Conservation (phyloP, 1,140 invertebrate species). For the Lamellibrachia luymesi region DNA sequence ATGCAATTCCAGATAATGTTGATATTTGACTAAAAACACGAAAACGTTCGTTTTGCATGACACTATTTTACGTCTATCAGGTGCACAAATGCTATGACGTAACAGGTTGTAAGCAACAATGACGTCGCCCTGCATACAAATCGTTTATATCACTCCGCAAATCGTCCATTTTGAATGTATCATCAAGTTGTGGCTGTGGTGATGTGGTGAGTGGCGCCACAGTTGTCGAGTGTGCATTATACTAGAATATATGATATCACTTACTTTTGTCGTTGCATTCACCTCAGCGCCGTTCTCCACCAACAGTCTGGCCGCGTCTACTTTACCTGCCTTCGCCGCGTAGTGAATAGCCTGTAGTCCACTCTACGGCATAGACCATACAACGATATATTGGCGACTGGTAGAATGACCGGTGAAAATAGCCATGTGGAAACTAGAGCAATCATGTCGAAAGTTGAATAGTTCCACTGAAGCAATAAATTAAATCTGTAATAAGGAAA, state of each 20-base stretch:
- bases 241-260: neutral
- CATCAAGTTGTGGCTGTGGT: neutral
- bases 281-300: slow-evolving; percentile 21
- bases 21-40: too few species aligned
- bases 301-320: slow-evolving; percentile 20
- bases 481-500: neutral
- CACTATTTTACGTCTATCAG: too few species aligned
- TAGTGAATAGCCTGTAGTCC: slow-evolving; percentile 24
- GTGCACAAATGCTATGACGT: too few species aligned
- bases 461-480: neutral
- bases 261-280: slow-evolving; percentile 20
- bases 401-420: neutral
- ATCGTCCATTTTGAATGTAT: too few species aligned
- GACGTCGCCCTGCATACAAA: too few species aligned
- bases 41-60: too few species aligned
- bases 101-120: too few species aligned
- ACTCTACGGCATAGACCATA: neutral
- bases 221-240: neutral
- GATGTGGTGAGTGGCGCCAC: neutral
- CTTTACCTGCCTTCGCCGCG: slow-evolving; percentile 22
- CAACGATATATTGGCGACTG: neutral
- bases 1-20: too few species aligned
- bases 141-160: too few species aligned
- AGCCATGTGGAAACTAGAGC: too few species aligned
- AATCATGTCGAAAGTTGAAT: neutral